Evolutionary conservation across 2,113 vertebrate genomes (phyloP).

Genomic region (Platysteira castanea): DNA sequence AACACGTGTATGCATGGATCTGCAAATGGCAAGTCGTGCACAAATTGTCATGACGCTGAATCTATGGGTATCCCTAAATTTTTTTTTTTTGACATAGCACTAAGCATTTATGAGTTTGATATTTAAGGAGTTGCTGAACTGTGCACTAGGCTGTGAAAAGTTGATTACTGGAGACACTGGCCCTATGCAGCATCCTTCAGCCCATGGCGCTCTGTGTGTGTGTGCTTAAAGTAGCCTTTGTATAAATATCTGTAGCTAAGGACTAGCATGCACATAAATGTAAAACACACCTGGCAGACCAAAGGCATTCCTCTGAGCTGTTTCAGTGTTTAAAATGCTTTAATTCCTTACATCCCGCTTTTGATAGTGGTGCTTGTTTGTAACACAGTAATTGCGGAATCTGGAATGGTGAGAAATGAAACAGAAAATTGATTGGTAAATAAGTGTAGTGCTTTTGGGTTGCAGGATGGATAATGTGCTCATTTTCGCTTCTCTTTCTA

Average conservation of each 20-base stretch:
- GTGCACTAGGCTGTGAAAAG: not conserved
- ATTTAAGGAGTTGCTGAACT: not conserved
- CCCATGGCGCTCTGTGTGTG: fast-evolving
- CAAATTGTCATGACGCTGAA: not conserved
- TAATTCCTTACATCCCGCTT: not conserved
- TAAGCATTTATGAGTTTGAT: not conserved
- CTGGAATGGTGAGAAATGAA: not conserved
- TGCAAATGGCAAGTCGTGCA: not conserved
- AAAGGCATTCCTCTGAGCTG: not conserved
- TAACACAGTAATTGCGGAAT: not conserved
- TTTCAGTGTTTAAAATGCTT: not conserved
- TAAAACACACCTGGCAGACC: not conserved
- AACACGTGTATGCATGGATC: fast-evolving
- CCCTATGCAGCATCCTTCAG: not conserved
- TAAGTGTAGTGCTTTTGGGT: not conserved
- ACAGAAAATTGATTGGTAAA: not conserved
- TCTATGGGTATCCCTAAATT: fast-evolving
- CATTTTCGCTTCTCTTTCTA: not conserved
- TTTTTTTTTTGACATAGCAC: not conserved
- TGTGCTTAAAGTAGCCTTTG: not conserved
- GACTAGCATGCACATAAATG: fast-evolving
- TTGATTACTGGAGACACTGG: not conserved
- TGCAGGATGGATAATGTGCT: not conserved
- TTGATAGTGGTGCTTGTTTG: not conserved
- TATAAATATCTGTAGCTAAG: not conserved